Base-by-base conservation (phyloP, 2,113 vertebrate genomes). In the Paradisaea rubra region DNA sequence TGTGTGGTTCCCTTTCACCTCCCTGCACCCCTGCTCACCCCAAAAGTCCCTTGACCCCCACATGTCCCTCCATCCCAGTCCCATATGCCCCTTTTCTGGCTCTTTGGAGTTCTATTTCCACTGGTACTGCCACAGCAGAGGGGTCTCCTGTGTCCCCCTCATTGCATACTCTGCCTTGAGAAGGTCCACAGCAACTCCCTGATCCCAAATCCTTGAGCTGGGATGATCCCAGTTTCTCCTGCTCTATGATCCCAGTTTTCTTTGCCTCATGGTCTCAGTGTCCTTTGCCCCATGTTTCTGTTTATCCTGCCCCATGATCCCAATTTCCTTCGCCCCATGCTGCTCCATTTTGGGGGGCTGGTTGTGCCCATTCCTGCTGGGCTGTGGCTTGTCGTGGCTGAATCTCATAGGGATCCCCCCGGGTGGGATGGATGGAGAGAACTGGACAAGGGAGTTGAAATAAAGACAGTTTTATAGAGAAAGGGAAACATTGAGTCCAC, bases 141-240 rank as follows among this genome's bases (percentile, higher is more conserved):
- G 13, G 12, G 6, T 64, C 4, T 44, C 31, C 33, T 27, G 6
- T 59, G 52, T 41, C 6, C 16, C 42, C 8, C 11, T 31, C 25
- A 6, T 11, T 37, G 59, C 1, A 0, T 6, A 16, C 10, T 28
- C 20, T 33, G 37, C 31, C 24, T 57, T 0, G 3, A 50, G 44
- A 47, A 44, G 17, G 24, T 49, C 41, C 61, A 13, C 16, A 21
- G 10, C 49, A 31, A 30, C 1, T 5, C 11, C 15, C 28, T 63
- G 18, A 57, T 66, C n/a, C 30, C 42, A n/a, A 6, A 30, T 47
- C 30, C 37, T 42, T 7, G 18, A 30, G 30, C 25, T 87, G 53
- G 30, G 21, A 41, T 9, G 20, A 50, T 45, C 47, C 28, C 28
- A 13, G 24, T 37, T 61, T 61, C 59, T 20, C 17, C 25, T 19